Base-by-base conservation (phyloP, 1,140 invertebrate species). In the Temnothorax curvispinosus region DNA sequence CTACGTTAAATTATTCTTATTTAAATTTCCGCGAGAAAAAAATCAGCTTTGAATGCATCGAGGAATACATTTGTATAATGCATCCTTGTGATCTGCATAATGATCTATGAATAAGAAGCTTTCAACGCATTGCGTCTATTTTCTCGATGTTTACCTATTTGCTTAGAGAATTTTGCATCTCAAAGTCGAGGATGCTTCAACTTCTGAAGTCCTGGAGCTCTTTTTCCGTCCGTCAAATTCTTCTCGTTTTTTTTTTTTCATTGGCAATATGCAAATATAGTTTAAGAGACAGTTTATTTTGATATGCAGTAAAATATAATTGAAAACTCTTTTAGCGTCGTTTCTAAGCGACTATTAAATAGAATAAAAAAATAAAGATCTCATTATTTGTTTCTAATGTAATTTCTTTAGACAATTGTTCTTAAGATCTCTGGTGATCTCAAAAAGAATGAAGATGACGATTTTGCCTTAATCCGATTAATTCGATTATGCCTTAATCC, bases 1-100 rank as follows among this genome's bases (percentile, higher is more conserved):
- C 38, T 35, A 13, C 15, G 80, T 84, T 38, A 62, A 84, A 62
- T 84, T 60, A 84, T 84, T 74, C 69, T 27, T 56, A 84, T 74
- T 84, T 60, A 75, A 84, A 84, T 84, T 75, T 84, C n/a, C 41
- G 56, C 54, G 3, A 8, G 21, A 32, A 44, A 84, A 82, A 84
- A 62, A 69, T 84, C 80, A 44, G 44, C 69, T 47, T 84, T 32
- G 69, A 75, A 75, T 38, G 80, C 69, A 50, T 47, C 54, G 56
- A 21, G 41, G 80, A 84, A 75, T 74, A 82, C 52, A 82, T 82
- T 84, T 84, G 80, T 84, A 84, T 84, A 84, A 84, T 84, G 67
- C 80, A 84, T 74, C n/a, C 80, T 58, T 27, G 65, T 38, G 38
- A 58, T 81, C 65, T 41, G 80, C 54, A 75, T 84, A 84, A 84